Percentiles rank a stretch among this genome's conserved stretches.
phyloP scores from a whole-genome alignment of 2,113 vertebrate genomes.

The Elaphurus davidianus region DNA sequence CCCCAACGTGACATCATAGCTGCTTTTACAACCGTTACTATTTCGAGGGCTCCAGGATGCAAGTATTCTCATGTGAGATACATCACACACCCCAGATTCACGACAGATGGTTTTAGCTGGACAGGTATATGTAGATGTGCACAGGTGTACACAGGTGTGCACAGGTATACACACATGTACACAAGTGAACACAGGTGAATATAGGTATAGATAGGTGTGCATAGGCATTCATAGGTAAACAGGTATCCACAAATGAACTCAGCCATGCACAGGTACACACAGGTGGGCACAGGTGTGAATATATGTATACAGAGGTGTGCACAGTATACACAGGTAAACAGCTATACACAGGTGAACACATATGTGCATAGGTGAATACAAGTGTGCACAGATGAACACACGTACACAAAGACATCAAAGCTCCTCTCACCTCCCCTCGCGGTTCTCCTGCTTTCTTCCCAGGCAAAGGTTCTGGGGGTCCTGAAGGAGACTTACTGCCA shows the following conservation, averaged over 20 bases:
- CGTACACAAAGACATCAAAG: rapidly evolving
- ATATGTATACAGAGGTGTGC: not conserved
- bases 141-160: not conserved
- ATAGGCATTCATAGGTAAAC: not conserved
- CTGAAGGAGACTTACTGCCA: not conserved
- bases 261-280: not conserved
- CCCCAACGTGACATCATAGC: rapidly evolving
- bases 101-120: not conserved
- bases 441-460: not conserved
- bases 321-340: not conserved
- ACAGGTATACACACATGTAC: not conserved
- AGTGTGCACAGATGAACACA: not conserved
- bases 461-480: not conserved
- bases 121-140: not conserved
- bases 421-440: rapidly evolving
- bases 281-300: not conserved
- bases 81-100: not conserved
- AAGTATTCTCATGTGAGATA: not conserved
- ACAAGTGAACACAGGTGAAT: not conserved
- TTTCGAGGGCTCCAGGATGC: not conserved
- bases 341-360: not conserved
- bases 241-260: rapidly evolving
- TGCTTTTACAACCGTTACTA: rapidly evolving
- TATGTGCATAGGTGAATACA: not conserved
- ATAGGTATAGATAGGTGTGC: not conserved